Base-by-base conservation (phyloP, 1,140 invertebrate genomes). In the Drosophila lowei region DNA sequence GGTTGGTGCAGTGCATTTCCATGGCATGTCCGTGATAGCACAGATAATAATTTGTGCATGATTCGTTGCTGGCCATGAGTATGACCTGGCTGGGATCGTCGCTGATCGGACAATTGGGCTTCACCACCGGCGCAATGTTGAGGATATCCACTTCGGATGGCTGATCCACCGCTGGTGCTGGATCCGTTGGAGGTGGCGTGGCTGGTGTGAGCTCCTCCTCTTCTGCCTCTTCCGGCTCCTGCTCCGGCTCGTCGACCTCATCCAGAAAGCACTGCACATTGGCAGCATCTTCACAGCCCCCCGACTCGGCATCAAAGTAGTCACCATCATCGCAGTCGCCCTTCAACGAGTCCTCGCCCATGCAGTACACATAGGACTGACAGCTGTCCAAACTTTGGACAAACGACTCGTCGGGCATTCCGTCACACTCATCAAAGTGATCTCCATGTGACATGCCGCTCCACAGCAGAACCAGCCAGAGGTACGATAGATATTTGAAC, bases 21-120 rank as follows among this genome's bases (percentile, higher is more conserved):
- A 91, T 89, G 41, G 86, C 79, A 49, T 90, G 75, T 0, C 90
- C 86, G 7, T 91, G 84, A 57, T 91, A 90, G 52, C 90, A 91
- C 1, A 91, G 62, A 53, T 83, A 91, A 41, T 90, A 91, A 7
- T 62, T 71, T 3, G 79, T 64, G 56, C 90, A 91, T 4, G 86
- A 78, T 2, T 70, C 58, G 53, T 75, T 89, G 54, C 58, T 90
- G 13, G 84, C 30, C 66, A 90, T 79, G 2, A 91, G 30, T 5
- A 91, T 88, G 8, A 91, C 76, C 57, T 88, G 79, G 38, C 72
- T 75, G 21, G 90, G 86, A 77, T 91, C 90, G 57, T 90, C 89
- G 23, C 49, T 79, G 16, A 57, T 16, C 0, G 90, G 90, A 43
- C 90, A 90, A 2, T 44, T 80, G 4, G 88, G 81, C 44, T 62